Conservation (phyloP, 2,113 vertebrate genomes). For the Sardina pilchardus region DNA sequence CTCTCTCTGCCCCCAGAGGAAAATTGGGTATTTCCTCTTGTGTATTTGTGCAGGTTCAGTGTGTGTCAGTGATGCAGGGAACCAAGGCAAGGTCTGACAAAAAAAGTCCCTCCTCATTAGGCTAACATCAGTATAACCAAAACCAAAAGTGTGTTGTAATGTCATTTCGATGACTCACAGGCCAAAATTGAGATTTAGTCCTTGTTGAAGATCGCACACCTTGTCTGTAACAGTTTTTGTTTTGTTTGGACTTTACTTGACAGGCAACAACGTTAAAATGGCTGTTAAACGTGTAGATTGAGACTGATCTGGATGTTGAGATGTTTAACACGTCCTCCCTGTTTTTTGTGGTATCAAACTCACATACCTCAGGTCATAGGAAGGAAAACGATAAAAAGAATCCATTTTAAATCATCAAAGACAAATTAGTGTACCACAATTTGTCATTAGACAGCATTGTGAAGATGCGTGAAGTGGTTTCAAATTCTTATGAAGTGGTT, state of each 20-base stretch:
- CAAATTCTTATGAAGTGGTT: neutral
- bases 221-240: neutral
- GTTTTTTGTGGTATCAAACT: constrained; percentile 24
- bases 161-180: constrained; percentile 40
- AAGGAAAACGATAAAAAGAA: neutral
- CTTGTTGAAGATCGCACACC: neutral
- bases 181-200: constrained; percentile 43
- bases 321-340: constrained; percentile 16
- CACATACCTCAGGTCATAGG: constrained; percentile 38
- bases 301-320: neutral
- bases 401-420: neutral
- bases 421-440: neutral
- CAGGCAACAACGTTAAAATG: neutral
- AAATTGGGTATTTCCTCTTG: constrained; percentile 24
- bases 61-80: neutral
- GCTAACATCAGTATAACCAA: neutral
- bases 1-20: constrained; percentile 18
- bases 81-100: neutral
- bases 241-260: neutral
- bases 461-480: neutral
- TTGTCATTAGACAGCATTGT: neutral
- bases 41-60: neutral
- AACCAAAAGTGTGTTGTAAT: neutral
- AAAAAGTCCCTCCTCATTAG: neutral
- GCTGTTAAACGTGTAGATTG: neutral